Evolutionary conservation across 2,113 vertebrate genomes (phyloP).

Genomic region (Saccopteryx leptura): DNA sequence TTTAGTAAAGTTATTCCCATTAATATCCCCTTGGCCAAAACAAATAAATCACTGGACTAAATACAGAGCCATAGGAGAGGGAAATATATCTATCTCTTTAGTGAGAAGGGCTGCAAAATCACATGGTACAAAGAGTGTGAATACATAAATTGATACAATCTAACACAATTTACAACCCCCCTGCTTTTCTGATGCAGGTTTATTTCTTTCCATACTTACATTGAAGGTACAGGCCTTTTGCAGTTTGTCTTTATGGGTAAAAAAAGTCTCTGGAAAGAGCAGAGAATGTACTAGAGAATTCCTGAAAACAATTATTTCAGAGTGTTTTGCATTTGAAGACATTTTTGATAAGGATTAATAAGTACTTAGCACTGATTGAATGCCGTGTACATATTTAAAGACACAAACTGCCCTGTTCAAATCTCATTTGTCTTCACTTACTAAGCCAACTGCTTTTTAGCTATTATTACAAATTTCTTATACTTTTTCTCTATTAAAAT

Average conservation of each 20-base stretch:
- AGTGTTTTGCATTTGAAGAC: background rate
- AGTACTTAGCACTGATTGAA: background rate
- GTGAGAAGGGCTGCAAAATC: background rate
- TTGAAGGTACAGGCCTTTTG: background rate
- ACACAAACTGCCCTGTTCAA: background rate
- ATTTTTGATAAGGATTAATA: background rate
- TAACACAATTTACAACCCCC: background rate
- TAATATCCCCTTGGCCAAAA: background rate
- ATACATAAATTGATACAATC: background rate
- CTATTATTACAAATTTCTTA: background rate
- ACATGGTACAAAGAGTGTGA: background rate
- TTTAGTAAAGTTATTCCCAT: background rate
- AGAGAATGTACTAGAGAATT: background rate
- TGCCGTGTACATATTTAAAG: background rate
- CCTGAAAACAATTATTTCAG: background rate
- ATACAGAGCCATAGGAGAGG: background rate
- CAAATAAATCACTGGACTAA: background rate
- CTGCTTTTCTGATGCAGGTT: background rate
- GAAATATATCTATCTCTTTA: background rate
- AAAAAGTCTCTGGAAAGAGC: background rate
- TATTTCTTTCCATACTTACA: background rate
- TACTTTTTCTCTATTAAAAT: background rate
- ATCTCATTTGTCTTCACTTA: slow-evolving; percentile 32
- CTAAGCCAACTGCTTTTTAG: background rate
- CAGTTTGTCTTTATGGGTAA: background rate